Evolutionary conservation across 2,888 invertebrate genomes (phyloP), one percentile per base, ranked within the genome.

Genomic region (Seira sanloemensis): DNA sequence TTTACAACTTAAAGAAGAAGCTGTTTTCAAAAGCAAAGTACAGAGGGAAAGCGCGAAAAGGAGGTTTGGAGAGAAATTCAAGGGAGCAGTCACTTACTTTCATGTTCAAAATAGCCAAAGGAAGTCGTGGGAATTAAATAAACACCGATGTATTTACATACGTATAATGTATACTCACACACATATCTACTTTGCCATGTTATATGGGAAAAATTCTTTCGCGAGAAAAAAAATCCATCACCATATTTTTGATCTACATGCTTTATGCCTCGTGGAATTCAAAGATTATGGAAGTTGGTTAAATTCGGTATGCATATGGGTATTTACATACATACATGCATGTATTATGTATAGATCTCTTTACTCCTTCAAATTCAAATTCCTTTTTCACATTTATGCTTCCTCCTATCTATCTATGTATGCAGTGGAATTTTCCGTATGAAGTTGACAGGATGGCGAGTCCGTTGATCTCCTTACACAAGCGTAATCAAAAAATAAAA

Each of bases 401-500:
- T n/a, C n/a, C n/a, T n/a, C n/a, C n/a, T 37, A 12, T 37, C 37
- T 37, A 12, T 12, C 37, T 37, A 7, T 12, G 37, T 37, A 12
- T 37, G 5, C 12, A 37, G 37, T 37, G 37, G 37, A 37, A 37
- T 37, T 37, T 37, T 37, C 37, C 37, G 37, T 7, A 37, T 37
- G 37, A 7, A 37, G 37, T 7, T 37, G 37, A 37, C 37, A 37
- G 37, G 5, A 4, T 37, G 12, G 37, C 4, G 12, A 37, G 37
- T 37, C 37, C 37, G 37, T 37, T 37, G 37, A 37, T 37, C 37
- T 67, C 50, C 26, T 69, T 68, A n/a, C n/a, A 26, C 26, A 24
- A 46, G 72, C 50, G 66, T 73, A 72, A 78, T 73, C 72, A n/a
- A 72, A 66, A 67, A 27, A 27, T 67, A 68, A 73, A 74, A 79